phyloP scores from a whole-genome alignment of 2,888 invertebrate genomes.

The Pelosia muscerda region DNA sequence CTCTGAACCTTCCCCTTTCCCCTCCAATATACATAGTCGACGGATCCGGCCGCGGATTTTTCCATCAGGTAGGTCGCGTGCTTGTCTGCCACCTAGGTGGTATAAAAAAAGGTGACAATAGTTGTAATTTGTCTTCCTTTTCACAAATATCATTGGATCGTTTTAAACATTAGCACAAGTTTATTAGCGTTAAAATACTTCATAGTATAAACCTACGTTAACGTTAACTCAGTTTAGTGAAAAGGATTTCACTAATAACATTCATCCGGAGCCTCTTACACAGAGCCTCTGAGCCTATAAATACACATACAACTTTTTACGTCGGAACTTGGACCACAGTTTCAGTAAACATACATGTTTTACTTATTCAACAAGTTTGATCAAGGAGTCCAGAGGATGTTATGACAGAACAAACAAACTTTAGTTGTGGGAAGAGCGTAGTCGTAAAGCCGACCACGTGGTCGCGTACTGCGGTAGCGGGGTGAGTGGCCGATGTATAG shows the following conservation, averaged over 20 bases:
- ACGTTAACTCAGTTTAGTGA: not conserved
- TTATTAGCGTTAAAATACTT: too few species aligned
- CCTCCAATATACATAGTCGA: too few species aligned
- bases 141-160: too few species aligned
- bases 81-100: too few species aligned
- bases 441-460: slow-evolving; percentile 42
- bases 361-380: slow-evolving; percentile 15
- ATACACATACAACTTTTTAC: not conserved
- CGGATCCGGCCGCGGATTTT: too few species aligned
- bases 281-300: not conserved
- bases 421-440: slow-evolving; percentile 42
- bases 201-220: not conserved
- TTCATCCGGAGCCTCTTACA: not conserved
- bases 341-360: slow-evolving; percentile 1
- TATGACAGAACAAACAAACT: slow-evolving; percentile 23
- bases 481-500: slow-evolving; percentile 67
- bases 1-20: too few species aligned
- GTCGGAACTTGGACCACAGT: not conserved
- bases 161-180: too few species aligned
- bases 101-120: too few species aligned
- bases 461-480: slow-evolving; percentile 57
- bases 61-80: too few species aligned
- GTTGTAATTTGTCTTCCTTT: too few species aligned
- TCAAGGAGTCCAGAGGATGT: slow-evolving; percentile 19
- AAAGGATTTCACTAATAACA: too few species aligned